A percentile compares a stretch with the other conserved stretches of the same genome.
These are phyloP conservation scores for Melipona bicolor DNA, from an alignment of 2,888 invertebrate genomes.

Conservation along the genomic window DNA sequence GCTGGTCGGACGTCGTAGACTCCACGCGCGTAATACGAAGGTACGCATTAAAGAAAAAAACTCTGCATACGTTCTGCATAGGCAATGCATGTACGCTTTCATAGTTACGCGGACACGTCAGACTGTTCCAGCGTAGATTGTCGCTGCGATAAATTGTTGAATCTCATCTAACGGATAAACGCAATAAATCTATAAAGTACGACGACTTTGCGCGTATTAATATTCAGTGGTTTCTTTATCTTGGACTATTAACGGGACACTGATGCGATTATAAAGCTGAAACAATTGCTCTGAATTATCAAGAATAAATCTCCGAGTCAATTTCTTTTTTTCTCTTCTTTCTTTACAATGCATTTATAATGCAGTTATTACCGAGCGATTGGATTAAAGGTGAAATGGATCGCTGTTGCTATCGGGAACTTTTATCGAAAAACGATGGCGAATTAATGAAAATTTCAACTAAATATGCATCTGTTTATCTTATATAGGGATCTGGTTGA, in stretches of 20 bases:
- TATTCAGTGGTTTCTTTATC: conserved; percentile 44
- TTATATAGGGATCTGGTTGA: not conserved
- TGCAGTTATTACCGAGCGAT: not conserved
- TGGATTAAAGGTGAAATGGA: not conserved
- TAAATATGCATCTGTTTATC: not conserved
- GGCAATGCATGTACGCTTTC: conserved; percentile 18
- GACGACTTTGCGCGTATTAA: conserved; percentile 39
- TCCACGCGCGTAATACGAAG: not conserved
- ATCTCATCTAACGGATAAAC: conserved; percentile 52
- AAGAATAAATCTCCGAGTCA: not conserved
- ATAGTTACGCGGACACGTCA: conserved; percentile 32
- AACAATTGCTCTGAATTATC: not conserved
- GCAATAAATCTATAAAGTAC: conserved; percentile 46
- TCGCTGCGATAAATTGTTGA: conserved; percentile 31
- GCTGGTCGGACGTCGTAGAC: conserved; percentile 40
- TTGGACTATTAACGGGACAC: conserved; percentile 1
- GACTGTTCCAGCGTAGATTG: conserved; percentile 19
- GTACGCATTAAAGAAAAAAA: conserved; percentile 8
- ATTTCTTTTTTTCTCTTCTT: not conserved
- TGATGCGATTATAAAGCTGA: not conserved
- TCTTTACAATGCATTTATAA: not conserved
- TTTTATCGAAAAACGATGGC: not conserved
- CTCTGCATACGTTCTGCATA: conserved; percentile 11
- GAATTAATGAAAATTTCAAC: not conserved
- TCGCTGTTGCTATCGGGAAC: not conserved